These are phyloP conservation scores for Carpatolechia fugitivella DNA, from an alignment of 2,888 invertebrate genomes.

Conservation along the genomic window DNA sequence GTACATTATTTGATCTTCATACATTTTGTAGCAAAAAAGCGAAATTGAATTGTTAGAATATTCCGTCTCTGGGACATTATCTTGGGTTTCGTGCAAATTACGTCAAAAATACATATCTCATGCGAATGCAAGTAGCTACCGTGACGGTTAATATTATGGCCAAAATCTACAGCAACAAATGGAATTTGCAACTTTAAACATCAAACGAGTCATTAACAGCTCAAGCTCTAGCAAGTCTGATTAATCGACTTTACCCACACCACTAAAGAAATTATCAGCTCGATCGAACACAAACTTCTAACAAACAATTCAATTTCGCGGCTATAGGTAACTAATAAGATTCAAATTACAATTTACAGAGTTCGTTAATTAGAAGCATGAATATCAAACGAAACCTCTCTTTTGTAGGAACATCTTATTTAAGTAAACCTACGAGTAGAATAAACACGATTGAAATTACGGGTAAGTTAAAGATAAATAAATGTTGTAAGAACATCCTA, in stretches of 20 bases:
- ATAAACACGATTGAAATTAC: conserved; percentile 6
- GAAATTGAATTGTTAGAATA: conserved; percentile 77
- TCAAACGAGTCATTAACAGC: conserved; percentile 18
- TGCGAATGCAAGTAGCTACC: conserved; percentile 69
- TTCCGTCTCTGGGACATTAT: conserved; percentile 67
- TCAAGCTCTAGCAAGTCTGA: conserved; percentile 15
- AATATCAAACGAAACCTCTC: conserved; percentile 11
- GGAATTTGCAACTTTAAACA: conserved; percentile 22
- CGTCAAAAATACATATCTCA: conserved; percentile 57
- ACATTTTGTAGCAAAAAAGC: conserved; percentile 71
- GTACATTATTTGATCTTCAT: conserved; percentile 54
- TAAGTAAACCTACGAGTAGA: conserved; percentile 7
- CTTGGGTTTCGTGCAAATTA: conserved; percentile 59
- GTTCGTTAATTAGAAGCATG: conserved; percentile 1
- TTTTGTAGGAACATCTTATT: conserved; percentile 10
- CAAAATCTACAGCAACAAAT: conserved; percentile 50
- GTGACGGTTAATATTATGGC: conserved; percentile 50
- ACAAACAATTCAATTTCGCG: conserved; percentile 65
- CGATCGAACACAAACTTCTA: conserved; percentile 17
- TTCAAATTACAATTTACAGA: conserved; percentile 12
- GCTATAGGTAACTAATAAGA: conserved; percentile 6
- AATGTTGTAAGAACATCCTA: conserved; percentile 3
- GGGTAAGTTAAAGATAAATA: not conserved
- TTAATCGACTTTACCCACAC: conserved; percentile 14
- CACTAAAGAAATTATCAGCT: conserved; percentile 22